Base-by-base conservation (phyloP, 2,113 vertebrate genomes). In the Corvus moneduloides region DNA sequence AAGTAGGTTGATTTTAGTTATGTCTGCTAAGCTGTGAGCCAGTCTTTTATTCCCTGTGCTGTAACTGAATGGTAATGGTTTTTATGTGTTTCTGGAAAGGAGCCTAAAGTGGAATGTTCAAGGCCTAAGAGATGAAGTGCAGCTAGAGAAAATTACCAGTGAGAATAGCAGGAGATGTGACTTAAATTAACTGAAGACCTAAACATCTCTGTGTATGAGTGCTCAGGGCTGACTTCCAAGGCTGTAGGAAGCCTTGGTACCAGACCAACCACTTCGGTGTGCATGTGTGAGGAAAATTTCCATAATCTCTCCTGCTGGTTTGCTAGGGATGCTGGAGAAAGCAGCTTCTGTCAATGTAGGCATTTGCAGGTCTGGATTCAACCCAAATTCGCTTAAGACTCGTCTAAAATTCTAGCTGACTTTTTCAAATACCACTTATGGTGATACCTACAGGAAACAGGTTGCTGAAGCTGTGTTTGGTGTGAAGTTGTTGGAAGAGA, bases 1-100 rank as follows among this genome's bases (percentile, higher is more conserved):
- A 94, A 66, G 46, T 71, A 80, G 48, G 85, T 86, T 96, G 79
- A 78, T 93, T 96, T 97, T 93, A 94, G 88, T 91, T 94, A 84
- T 73, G 88, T 82, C 90, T 92, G 58, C 46, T 89, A 80, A 73
- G n/a, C 85, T 93, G 41, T 54, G 77, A 94, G 79, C 77, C 75
- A 46, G n/a, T 92, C 68, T 87, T 96, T 95, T 92, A 97, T 96
- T 94, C 82, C 94, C 74, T 62, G 6, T 71, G 64, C 95, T 87
- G 64, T 52, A 88, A 61, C 81, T 39, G 87, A 86, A 93, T 85
- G 72, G 86, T 94, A 95, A 94, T 96, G 54, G 28, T 1, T 75
- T 97, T 95, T 90, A 81, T 74, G 51, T 87, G 90, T 94, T 91
- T 83, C 82, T 94, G 93, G 82, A 94, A 94, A 93, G 69, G 52